Conservation (phyloP, 2,888 invertebrate species). For the Drosophila mettleri region DNA sequence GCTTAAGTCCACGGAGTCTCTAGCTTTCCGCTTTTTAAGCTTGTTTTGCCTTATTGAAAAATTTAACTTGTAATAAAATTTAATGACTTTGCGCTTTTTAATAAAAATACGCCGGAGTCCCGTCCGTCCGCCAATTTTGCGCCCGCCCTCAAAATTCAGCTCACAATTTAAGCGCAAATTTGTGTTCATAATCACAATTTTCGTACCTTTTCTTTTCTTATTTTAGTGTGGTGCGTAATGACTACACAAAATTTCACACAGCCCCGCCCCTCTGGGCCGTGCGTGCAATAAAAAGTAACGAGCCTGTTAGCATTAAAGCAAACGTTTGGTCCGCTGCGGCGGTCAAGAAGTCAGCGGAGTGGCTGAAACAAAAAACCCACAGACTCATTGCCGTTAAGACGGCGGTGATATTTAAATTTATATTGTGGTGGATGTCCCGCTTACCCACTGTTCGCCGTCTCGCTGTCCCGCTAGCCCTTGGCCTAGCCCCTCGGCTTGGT, state of each 20-base stretch:
- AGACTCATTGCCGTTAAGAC: constrained; percentile 76
- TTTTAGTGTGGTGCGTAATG: constrained; percentile 53
- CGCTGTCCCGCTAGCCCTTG: not conserved
- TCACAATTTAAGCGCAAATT: constrained; percentile 75
- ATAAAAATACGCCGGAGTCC: constrained; percentile 54
- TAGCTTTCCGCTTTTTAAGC: constrained; percentile 14
- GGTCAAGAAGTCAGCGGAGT: constrained; percentile 56
- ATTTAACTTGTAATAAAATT: constrained; percentile 77
- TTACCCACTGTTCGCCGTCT: not conserved
- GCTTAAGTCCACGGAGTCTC: constrained; percentile 9
- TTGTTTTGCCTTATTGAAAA: constrained; percentile 71
- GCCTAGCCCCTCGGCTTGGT: constrained; percentile 15
- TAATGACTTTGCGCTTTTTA: constrained; percentile 77
- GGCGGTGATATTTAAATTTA: constrained; percentile 79
- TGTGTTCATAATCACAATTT: constrained; percentile 78
- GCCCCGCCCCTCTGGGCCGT: constrained; percentile 37
- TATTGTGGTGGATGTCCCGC: constrained; percentile 57
- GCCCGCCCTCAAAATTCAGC: constrained; percentile 31
- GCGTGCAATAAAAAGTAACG: constrained; percentile 81
- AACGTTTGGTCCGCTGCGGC: constrained; percentile 54
- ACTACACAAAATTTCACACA: constrained; percentile 60
- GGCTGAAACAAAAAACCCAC: constrained; percentile 51
- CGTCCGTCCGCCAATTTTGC: not conserved
- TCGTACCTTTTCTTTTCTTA: constrained; percentile 66
- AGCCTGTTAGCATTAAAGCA: constrained; percentile 79